Percentiles rank a stretch among this genome's conserved stretches.
phyloP scores from a whole-genome alignment of 1,140 invertebrate species.

The Rhynchophorus ferrugineus region DNA sequence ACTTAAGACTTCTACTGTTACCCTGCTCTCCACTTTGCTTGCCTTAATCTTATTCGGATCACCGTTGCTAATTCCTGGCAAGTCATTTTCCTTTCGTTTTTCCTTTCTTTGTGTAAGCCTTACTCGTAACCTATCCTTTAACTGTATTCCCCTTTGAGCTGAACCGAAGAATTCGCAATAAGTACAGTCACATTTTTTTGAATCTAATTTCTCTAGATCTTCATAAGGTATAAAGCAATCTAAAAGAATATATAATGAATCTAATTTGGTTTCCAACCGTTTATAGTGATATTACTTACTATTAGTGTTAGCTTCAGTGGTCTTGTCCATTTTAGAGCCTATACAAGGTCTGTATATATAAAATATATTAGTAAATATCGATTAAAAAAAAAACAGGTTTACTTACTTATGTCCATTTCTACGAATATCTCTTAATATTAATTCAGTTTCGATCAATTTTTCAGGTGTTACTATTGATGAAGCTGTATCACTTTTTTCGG shows the following conservation, averaged over 20 bases:
- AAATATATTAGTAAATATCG: neutral
- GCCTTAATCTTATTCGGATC: conserved; percentile 12
- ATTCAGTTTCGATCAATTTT: conserved; percentile 11
- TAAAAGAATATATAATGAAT: no score
- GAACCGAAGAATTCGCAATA: conserved; percentile 36
- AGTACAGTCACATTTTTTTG: conserved; percentile 36
- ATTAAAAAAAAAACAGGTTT: neutral
- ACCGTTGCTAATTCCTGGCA: conserved; percentile 2
- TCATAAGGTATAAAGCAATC: neutral
- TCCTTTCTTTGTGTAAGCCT: conserved; percentile 40
- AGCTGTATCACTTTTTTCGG: neutral
- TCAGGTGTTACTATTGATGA: conserved; percentile 12
- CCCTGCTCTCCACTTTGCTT: conserved; percentile 22
- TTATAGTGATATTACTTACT: neutral
- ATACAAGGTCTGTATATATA: conserved; percentile 6
- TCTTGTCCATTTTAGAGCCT: neutral
- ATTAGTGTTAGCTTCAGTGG: neutral
- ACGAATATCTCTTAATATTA: conserved; percentile 10
- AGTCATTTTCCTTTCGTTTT: conserved; percentile 19
- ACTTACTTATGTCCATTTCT: conserved; percentile 21
- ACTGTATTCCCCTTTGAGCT: conserved; percentile 39
- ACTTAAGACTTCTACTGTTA: conserved; percentile 5
- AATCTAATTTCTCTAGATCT: conserved; percentile 16
- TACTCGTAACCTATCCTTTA: conserved; percentile 43
- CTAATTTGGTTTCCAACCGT: no score